Conservation (phyloP, 2,113 vertebrate genomes). For the Arothron firmamentum region DNA sequence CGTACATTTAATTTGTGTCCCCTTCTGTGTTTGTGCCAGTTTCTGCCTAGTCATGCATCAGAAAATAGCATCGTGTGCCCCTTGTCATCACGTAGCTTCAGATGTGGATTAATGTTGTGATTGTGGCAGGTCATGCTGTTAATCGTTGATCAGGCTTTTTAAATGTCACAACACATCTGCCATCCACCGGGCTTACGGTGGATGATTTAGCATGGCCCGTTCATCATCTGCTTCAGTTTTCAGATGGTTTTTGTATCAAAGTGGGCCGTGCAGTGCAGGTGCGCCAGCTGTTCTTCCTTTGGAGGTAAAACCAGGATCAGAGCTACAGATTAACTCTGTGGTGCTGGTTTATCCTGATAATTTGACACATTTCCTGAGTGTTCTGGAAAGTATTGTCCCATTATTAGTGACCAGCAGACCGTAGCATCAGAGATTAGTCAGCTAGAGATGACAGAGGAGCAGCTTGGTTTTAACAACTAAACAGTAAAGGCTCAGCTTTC, state of each 20-base stretch:
- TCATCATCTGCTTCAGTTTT: slow-evolving; percentile 41
- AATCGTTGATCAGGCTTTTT: slow-evolving; percentile 44
- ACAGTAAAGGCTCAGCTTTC: neutral
- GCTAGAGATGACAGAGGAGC: slow-evolving; percentile 16
- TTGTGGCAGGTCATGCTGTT: slow-evolving; percentile 9
- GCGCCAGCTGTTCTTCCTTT: slow-evolving; percentile 24
- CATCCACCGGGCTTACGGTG: slow-evolving; percentile 11
- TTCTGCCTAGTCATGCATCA: neutral
- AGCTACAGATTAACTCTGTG: neutral
- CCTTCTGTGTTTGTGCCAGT: slow-evolving; percentile 1
- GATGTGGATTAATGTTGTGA: slow-evolving; percentile 9
- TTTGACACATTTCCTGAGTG: neutral
- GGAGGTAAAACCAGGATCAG: neutral
- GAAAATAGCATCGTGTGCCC: slow-evolving; percentile 6
- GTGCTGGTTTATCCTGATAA: slow-evolving; percentile 6
- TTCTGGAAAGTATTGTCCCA: neutral
- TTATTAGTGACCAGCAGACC: neutral
- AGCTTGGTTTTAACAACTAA: slow-evolving; percentile 4
- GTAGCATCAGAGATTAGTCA: slow-evolving; percentile 11
- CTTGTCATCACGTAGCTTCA: slow-evolving; percentile 6
- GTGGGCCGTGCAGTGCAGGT: slow-evolving; percentile 25
- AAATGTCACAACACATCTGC: slow-evolving; percentile 31
- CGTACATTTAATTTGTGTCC: slow-evolving; percentile 23
- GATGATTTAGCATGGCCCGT: slow-evolving; percentile 30
- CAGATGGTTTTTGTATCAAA: slow-evolving; percentile 9